These are phyloP conservation scores for Orius laevigatus DNA, from an alignment of 1,140 invertebrate species.

Conservation along the genomic window DNA sequence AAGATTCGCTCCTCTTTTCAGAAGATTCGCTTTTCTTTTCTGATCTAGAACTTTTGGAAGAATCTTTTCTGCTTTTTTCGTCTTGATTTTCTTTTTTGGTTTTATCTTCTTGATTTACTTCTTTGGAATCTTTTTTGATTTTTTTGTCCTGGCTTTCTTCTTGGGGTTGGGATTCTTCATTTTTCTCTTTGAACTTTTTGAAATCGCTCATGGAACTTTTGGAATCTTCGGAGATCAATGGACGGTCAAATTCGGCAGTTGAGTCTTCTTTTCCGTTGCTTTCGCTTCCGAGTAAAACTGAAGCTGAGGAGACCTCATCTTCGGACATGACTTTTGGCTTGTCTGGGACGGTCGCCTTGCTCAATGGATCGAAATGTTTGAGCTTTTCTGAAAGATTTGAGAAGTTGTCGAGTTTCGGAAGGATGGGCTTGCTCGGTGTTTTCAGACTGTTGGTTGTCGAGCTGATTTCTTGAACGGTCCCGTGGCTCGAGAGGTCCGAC, in stretches of 20 bases:
- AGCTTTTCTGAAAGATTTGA: constrained; percentile 24
- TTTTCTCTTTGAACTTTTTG: neutral
- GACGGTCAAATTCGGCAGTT: constrained; percentile 15
- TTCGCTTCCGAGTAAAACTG: constrained; percentile 6
- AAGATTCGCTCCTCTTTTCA: constrained; percentile 20
- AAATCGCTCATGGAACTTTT: constrained; percentile 7
- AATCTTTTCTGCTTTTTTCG: constrained; percentile 25
- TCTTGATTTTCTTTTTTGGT: constrained; percentile 27
- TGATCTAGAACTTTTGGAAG: constrained; percentile 19
- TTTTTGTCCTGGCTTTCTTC: constrained; percentile 23
- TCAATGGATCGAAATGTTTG: constrained; percentile 20
- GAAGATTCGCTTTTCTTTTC: constrained; percentile 25
- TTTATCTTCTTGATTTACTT: constrained; percentile 24
- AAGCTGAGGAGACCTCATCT: constrained; percentile 17
- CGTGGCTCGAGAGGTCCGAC: constrained; percentile 8
- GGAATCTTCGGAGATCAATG: neutral
- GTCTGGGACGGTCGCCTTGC: constrained; percentile 22
- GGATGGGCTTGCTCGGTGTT: neutral
- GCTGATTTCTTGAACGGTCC: constrained; percentile 22
- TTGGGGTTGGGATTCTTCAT: constrained; percentile 11
- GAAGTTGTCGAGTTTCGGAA: constrained; percentile 22
- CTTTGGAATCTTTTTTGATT: constrained; percentile 25
- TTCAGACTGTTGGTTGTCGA: constrained; percentile 18
- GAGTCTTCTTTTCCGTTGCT: constrained; percentile 29
- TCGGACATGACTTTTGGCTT: constrained; percentile 27